These are phyloP conservation scores for Phoxinus phoxinus DNA, from an alignment of 2,113 vertebrate species.

Conservation along the genomic window DNA sequence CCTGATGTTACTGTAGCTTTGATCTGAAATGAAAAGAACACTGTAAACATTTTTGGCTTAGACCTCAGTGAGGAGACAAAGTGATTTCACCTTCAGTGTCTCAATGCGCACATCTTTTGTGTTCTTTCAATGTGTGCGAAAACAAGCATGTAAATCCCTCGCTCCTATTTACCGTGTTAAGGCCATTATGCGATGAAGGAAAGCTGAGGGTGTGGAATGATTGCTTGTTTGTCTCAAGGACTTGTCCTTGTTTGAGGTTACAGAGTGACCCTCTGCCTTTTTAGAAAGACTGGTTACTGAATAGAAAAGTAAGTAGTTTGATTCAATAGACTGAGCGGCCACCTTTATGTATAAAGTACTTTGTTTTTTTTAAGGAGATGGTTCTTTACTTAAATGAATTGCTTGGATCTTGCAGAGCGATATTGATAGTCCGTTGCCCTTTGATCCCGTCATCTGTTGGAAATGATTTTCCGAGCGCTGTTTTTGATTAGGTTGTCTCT, in stretches of 20 bases:
- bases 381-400: not conserved
- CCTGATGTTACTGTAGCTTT: constrained; percentile 6
- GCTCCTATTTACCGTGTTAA: not conserved
- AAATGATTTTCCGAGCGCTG: constrained; percentile 27
- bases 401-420: constrained; percentile 21
- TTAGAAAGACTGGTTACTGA: not conserved
- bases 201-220: constrained; percentile 19
- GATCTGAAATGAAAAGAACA: constrained; percentile 6
- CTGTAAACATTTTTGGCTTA: not conserved
- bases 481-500: constrained; percentile 20
- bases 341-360: not conserved
- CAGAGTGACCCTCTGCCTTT: not conserved
- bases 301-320: constrained; percentile 5
- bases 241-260: not conserved
- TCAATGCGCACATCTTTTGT: not conserved
- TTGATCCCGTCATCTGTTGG: constrained; percentile 7
- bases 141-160: constrained; percentile 1
- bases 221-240: constrained; percentile 13
- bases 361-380: not conserved
- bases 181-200: not conserved
- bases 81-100: constrained; percentile 1
- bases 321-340: not conserved
- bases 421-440: constrained; percentile 22
- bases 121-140: not conserved
- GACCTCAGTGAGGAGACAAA: not conserved